Conservation (phyloP, 1,140 invertebrate species). For the Musca domestica region DNA sequence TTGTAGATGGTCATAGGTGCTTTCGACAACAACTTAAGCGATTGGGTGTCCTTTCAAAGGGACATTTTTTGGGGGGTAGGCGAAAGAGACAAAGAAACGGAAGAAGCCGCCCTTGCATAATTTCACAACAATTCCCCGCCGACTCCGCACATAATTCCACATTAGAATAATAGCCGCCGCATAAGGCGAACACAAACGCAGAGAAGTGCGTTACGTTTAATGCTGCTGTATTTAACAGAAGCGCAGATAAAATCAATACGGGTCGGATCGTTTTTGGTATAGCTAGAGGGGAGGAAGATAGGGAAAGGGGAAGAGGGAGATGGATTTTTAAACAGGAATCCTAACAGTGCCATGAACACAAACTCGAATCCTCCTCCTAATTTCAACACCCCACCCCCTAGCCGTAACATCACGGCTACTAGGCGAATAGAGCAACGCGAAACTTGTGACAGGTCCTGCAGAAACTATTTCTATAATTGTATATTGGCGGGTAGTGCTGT, state of each 20-base stretch:
- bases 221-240: constrained; percentile 21
- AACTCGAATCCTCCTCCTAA: no score
- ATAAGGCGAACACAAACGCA: neutral
- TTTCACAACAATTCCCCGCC: neutral
- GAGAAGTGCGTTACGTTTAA: constrained; percentile 21
- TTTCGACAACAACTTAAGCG: no score
- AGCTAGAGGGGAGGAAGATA: no score
- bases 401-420: neutral
- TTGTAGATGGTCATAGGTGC: no score
- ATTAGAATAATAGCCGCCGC: constrained; percentile 8
- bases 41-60: no score
- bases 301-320: no score
- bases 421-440: constrained; percentile 19
- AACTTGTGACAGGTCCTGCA: neutral
- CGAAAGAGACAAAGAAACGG: neutral
- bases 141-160: neutral
- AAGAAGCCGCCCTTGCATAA: neutral
- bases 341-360: no score
- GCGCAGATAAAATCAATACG: constrained; percentile 20
- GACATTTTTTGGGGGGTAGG: neutral
- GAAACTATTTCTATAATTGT: no score
- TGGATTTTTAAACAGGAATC: no score
- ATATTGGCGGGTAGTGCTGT: no score
- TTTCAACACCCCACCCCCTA: neutral
- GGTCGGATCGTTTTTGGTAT: neutral